These are phyloP conservation scores for Globodera ellingtonae DNA, from an alignment of 1,140 invertebrate genomes.

Conservation along the genomic window DNA sequence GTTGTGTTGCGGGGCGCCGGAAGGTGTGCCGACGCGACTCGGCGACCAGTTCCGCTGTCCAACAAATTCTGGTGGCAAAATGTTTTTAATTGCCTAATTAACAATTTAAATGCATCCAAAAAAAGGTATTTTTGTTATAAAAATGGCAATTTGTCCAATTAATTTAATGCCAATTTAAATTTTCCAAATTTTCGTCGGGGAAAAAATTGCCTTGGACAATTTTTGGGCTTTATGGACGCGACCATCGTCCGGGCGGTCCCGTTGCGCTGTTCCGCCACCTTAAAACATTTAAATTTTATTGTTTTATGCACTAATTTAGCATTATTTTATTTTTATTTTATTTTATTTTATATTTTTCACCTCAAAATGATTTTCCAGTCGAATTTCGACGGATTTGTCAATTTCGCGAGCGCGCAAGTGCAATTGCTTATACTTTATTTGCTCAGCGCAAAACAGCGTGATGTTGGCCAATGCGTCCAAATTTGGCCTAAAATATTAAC, in stretches of 20 bases:
- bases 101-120: no score
- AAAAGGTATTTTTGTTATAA: no score
- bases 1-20: constrained; percentile 40
- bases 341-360: background rate
- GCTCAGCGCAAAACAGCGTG: constrained; percentile 51
- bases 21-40: constrained; percentile 41
- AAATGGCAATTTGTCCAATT: no score
- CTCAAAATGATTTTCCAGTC: constrained; percentile 36
- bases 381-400: constrained; percentile 59
- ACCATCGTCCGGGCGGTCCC: constrained; percentile 53
- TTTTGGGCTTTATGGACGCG: constrained; percentile 54
- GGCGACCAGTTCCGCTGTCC: constrained; percentile 47
- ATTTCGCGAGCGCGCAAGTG: constrained; percentile 40
- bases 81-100: background rate
- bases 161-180: background rate
- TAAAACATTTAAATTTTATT: background rate
- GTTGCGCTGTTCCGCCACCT: constrained; percentile 31
- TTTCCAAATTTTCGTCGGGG: background rate
- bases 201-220: constrained; percentile 42
- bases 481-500: constrained; percentile 41
- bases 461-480: constrained; percentile 53
- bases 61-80: constrained; percentile 51
- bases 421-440: constrained; percentile 58
- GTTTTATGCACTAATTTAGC: background rate
- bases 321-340: constrained; percentile 3